Base-by-base conservation (phyloP, 2,113 vertebrate species). In the Perognathus longimembris region DNA sequence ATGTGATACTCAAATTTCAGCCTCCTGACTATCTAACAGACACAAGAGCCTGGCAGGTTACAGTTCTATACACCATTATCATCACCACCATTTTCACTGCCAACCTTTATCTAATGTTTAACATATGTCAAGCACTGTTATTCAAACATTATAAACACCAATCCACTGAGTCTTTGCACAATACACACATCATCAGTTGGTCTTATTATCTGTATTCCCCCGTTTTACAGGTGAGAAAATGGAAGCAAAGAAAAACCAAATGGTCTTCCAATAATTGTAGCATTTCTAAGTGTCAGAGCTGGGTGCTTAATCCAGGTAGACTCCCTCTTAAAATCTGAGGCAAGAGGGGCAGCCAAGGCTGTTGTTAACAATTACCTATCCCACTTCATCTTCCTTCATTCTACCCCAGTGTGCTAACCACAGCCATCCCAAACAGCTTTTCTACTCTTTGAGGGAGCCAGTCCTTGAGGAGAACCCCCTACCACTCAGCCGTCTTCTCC, bases 181-280 rank as follows among this genome's bases (percentile, higher is more conserved):
- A 34, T 17, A 54, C 14, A 70, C 20, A 26, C 14, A 54, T 64
- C 80, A 38, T 20, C 42, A 70, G 21, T 36, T 85, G 57, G 57
- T 57, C 45, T 3, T 59, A 63, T n/a, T 59, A 61, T 71, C 82
- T 81, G 22, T 40, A 64, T 66, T 21, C 82, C 45, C 40, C 22
- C 20, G 15, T 73, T 90, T 94, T 89, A 82, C 50, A 74, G 50
- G 38, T 54, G 20, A 92, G 32, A 74, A 89, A 78, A 66, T 57
- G 22, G 15, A 93, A 50, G 50, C 66, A 76, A 94, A 85, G n/a
- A 79, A 71, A 73, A 32, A 32, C 28, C 9, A 90, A 73, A 57
- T 64, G 24, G 36, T 61, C 32, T 69, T 50, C 34, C 63, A 45
- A 78, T 70, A 78, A 80, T 57, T 63, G 24, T 20, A 38, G 24